Conservation (phyloP, 2,888 invertebrate genomes). For the Drosophila lacicola region DNA sequence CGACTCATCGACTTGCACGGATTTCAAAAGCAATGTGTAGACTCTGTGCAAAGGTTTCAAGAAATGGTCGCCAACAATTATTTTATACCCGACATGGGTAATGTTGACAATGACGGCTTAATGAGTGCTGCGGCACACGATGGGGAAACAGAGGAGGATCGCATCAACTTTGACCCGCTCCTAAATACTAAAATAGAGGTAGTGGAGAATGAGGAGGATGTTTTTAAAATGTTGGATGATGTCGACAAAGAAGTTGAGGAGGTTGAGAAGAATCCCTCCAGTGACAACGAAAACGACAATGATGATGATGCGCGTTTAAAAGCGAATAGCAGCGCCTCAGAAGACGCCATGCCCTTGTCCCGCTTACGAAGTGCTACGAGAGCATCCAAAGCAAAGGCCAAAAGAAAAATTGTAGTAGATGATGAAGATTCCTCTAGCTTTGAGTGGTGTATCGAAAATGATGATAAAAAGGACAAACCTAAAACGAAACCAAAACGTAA, state of each 20-base stretch:
- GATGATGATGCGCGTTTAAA: constrained; percentile 64
- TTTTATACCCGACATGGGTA: constrained; percentile 37
- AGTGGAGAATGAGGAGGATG: constrained; percentile 78
- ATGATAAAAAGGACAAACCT: constrained; percentile 17
- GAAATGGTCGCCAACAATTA: constrained; percentile 63
- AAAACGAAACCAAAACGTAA: constrained; percentile 50
- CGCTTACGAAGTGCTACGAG: constrained; percentile 31
- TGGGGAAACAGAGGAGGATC: constrained; percentile 73
- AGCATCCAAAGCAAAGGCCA: constrained; percentile 14
- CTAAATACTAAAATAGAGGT: constrained; percentile 67
- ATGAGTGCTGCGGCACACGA: constrained; percentile 42
- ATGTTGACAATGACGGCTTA: constrained; percentile 63
- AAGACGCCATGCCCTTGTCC: constrained; percentile 75
- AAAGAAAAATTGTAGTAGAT: constrained; percentile 36
- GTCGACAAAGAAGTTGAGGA: constrained; percentile 58
- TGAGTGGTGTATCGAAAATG: constrained; percentile 41
- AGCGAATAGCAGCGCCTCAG: constrained; percentile 63
- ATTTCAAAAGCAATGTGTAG: constrained; percentile 79
- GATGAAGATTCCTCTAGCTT: constrained; percentile 46
- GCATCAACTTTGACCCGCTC: constrained; percentile 52
- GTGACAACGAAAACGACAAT: constrained; percentile 46
- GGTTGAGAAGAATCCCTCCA: constrained; percentile 3
- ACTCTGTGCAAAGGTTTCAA: constrained; percentile 78
- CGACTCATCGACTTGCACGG: constrained; percentile 78
- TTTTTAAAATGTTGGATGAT: constrained; percentile 77